A percentile compares a stretch with the other conserved stretches of the same genome.
Conservation (phyloP, 2,113 vertebrate species). For the Pseudorhombus dupliciocellatus region DNA sequence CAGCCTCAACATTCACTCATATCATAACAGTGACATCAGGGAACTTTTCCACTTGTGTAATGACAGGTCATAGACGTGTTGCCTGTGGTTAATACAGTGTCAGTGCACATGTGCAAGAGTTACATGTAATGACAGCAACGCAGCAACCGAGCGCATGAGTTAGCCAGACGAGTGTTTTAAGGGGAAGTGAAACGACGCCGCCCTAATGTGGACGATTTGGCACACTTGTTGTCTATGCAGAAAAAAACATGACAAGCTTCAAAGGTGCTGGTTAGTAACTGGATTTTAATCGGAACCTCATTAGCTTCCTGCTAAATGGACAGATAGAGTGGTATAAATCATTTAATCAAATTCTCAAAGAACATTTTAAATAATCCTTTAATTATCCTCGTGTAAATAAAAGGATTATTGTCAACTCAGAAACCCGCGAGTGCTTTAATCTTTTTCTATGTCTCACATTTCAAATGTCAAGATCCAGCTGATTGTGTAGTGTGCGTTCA, state of each 20-base stretch:
- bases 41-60: conserved; percentile 62
- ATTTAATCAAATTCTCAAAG: neutral
- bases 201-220: neutral
- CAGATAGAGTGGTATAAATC: neutral
- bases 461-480: neutral
- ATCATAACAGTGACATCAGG: conserved; percentile 14
- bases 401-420: neutral
- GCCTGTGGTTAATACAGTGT: conserved; percentile 19
- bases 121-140: conserved; percentile 50
- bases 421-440: neutral
- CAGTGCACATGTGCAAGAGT: conserved; percentile 57
- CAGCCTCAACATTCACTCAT: conserved; percentile 12
- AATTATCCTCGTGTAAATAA: neutral
- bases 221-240: neutral
- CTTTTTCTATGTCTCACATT: neutral
- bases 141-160: conserved; percentile 37
- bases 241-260: conserved; percentile 7
- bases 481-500: too few relatives aligned
- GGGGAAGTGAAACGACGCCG: conserved; percentile 3
- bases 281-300: too few relatives aligned
- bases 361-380: neutral
- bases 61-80: conserved; percentile 24
- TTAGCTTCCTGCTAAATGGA: neutral
- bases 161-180: conserved; percentile 14
- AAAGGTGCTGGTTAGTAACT: too few relatives aligned